A percentile compares a stretch with the other conserved stretches of the same genome.
Conservation (phyloP, 2,797 vertebrate genomes). For the Acanthurus tractus region DNA sequence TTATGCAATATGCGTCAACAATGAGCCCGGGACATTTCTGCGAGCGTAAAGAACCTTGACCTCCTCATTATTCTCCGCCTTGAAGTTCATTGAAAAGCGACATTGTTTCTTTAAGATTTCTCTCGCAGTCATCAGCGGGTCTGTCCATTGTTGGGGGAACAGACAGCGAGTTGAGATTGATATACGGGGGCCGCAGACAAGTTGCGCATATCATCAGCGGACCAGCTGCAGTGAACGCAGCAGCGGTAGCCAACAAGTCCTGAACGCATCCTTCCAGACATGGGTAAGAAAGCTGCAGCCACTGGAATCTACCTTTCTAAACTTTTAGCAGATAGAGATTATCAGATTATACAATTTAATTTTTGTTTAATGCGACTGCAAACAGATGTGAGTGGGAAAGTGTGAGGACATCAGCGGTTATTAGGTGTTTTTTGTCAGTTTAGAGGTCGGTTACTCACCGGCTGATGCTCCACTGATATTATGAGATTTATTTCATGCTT, state of each 20-base stretch:
- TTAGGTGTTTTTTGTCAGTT: constrained; percentile 43
- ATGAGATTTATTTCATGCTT: constrained; percentile 77
- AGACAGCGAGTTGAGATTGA: constrained; percentile 79
- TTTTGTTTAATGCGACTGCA: constrained; percentile 27
- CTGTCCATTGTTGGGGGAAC: constrained; percentile 84
- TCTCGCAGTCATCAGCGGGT: constrained; percentile 72
- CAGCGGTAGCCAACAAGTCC: constrained; percentile 49
- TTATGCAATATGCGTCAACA: constrained; percentile 62
- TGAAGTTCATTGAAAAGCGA: constrained; percentile 84
- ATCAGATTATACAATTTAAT: constrained; percentile 30
- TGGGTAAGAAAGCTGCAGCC: constrained; percentile 82
- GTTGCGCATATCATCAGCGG: constrained; percentile 73
- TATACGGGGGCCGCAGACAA: constrained; percentile 77
- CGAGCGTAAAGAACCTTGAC: constrained; percentile 73
- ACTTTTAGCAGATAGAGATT: constrained; percentile 4
- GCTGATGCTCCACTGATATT: constrained; percentile 67
- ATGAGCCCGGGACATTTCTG: constrained; percentile 72
- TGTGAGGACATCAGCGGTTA: constrained; percentile 43
- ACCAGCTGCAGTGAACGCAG: constrained; percentile 71
- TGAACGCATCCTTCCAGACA: constrained; percentile 79
- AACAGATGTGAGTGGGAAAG: constrained; percentile 11
- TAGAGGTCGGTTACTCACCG: constrained; percentile 51
- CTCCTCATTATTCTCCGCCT: constrained; percentile 79
- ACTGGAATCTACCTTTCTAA: constrained; percentile 1
- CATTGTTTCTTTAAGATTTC: constrained; percentile 88